Evolutionary conservation across 2,113 vertebrate genomes (phyloP).

Genomic region (Bubalus kerabau): DNA sequence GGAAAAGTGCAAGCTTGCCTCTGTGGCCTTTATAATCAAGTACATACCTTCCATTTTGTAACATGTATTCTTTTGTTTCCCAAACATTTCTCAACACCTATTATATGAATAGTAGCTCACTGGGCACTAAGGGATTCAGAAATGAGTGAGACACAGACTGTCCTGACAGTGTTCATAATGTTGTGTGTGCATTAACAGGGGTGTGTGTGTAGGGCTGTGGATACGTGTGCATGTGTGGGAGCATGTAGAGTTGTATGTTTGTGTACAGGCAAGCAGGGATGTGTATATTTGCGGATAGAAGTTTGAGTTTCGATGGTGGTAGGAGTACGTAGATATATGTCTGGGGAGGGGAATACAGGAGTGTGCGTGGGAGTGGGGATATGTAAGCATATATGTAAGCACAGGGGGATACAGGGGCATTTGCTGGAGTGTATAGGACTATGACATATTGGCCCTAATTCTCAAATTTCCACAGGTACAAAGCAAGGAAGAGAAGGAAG

Average conservation of each 20-base stretch:
- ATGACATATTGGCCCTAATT: background rate
- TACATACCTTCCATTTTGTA: background rate
- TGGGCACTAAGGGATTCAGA: background rate
- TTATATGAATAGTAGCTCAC: background rate
- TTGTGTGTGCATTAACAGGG: background rate
- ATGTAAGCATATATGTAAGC: too few species aligned
- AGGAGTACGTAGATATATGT: background rate
- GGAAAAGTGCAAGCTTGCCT: background rate
- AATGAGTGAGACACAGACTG: background rate
- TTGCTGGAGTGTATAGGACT: background rate
- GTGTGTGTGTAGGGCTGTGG: background rate
- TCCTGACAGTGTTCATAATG: background rate
- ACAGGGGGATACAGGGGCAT: rapidly evolving
- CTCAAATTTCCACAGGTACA: background rate
- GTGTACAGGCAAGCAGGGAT: background rate
- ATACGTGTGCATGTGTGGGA: background rate
- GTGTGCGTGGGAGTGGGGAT: background rate
- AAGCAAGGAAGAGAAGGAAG: background rate
- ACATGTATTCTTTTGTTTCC: background rate
- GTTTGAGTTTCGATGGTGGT: background rate
- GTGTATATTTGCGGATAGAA: background rate
- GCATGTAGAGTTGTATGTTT: background rate
- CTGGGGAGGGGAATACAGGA: background rate
- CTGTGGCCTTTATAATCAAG: background rate
- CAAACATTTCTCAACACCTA: background rate